Evolutionary conservation across 2,113 vertebrate genomes (phyloP), one percentile per base, ranked within the genome.

Genomic region (Esox niger): DNA sequence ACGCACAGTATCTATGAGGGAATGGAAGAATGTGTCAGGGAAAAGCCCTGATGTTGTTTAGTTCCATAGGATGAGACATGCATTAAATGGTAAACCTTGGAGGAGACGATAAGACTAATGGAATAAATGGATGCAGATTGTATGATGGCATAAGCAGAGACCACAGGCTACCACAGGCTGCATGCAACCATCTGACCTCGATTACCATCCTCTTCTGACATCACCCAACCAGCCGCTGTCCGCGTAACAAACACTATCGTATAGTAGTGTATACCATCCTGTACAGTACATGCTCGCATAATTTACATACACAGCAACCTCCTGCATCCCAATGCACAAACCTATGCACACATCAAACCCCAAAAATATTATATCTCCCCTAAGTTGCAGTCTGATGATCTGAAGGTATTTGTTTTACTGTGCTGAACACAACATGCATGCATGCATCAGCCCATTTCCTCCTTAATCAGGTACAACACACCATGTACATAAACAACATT

Each of bases 71-170:
- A 79, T 79, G 67, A 84, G 81, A 86, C 80, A 83, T 81, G 82
- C 76, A 62, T 82, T 84, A 84, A 86, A 88, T 73, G 68, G 79
- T 68, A 80, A 86, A 83, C 78, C 76, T 84, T 86, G 80, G 73
- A 81, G 76, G 78, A 66, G 68, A 84, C 13, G 62, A 81, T 73
- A 35, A 80, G 71, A 66, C n/a, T 82, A 87, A 88, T 87, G 76
- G 77, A 83, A 84, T 89, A 87, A 86, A 79, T 87, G 81, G 81
- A 87, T 87, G 77, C 83, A 89, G 85, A 80, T 62, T 82, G 78
- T 69, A 80, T 82, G 80, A 83, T 82, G 83, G 80, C 84, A 86
- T 83, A 74, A 82, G 76, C 38, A 61, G 52, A 78, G 82, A 86
- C 79, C 84, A 80, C 84, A 86, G 69, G 77, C 77, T 82, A 86